Conservation (phyloP, 2,888 invertebrate genomes). For the Nipponacmea schrenckii region DNA sequence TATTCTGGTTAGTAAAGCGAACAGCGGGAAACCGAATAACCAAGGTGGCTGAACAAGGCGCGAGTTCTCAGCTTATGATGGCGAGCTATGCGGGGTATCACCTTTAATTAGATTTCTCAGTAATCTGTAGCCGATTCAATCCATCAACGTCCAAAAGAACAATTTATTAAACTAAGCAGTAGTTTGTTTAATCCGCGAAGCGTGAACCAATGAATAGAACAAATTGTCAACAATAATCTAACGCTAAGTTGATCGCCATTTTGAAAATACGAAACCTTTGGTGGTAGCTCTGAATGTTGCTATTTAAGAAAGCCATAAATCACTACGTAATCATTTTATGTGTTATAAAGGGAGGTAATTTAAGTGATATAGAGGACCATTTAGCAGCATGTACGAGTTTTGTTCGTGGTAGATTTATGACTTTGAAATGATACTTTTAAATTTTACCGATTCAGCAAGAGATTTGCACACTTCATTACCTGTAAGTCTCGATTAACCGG, state of each 20-base stretch:
- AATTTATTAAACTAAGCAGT: constrained; percentile 3
- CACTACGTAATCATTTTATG: constrained; percentile 7
- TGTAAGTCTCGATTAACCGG: no score
- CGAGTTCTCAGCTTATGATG: constrained; percentile 2
- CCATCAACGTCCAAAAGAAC: constrained; percentile 8
- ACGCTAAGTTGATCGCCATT: neutral
- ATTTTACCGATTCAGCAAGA: neutral
- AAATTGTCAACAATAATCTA: constrained; percentile 6
- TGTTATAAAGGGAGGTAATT: neutral
- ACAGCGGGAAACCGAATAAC: constrained; percentile 14
- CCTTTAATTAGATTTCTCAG: constrained; percentile 7
- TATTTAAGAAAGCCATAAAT: neutral
- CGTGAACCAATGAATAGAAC: neutral
- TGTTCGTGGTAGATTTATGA: neutral
- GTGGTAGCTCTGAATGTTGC: neutral
- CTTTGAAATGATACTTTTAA: neutral
- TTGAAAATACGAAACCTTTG: constrained; percentile 5
- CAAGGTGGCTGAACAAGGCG: neutral
- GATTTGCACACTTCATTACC: no score
- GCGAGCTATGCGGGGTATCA: neutral
- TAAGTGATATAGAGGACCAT: neutral
- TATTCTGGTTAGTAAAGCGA: constrained; percentile 21
- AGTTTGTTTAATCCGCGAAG: constrained; percentile 4
- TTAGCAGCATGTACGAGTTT: constrained; percentile 4
- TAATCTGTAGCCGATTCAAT: neutral